Conservation (phyloP, 2,113 vertebrate species). For the Monopterus albus region DNA sequence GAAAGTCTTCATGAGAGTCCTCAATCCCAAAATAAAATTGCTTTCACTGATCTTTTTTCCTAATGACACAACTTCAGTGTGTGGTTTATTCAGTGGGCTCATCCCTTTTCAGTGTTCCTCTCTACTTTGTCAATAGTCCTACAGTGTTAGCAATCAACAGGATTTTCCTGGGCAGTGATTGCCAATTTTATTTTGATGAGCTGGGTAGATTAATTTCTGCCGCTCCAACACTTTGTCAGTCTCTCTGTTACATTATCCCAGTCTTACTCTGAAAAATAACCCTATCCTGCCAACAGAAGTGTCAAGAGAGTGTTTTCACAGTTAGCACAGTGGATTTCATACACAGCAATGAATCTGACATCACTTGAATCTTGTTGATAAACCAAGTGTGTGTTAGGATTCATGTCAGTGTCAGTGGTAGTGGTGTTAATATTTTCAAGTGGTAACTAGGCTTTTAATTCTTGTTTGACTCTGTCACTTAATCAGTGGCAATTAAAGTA, state of each 20-base stretch:
- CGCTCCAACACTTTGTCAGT: slow-evolving; percentile 7
- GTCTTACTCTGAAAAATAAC: slow-evolving; percentile 23
- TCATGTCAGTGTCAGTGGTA: neutral
- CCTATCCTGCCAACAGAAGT: slow-evolving; percentile 41
- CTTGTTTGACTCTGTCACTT: neutral
- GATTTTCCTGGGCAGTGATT: slow-evolving; percentile 3
- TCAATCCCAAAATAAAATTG: neutral
- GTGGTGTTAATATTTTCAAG: slow-evolving; percentile 5
- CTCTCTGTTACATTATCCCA: slow-evolving; percentile 18
- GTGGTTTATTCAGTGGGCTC: neutral
- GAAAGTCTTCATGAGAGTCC: neutral
- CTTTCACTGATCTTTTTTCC: neutral
- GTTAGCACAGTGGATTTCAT: slow-evolving; percentile 34
- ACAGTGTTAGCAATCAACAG: neutral
- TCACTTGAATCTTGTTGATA: slow-evolving; percentile 21
- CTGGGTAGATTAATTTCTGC: slow-evolving; percentile 5
- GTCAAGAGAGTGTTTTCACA: slow-evolving; percentile 49
- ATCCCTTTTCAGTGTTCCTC: neutral
- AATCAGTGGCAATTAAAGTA: neutral
- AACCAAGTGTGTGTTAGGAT: slow-evolving; percentile 9
- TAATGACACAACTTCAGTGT: neutral
- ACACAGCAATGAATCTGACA: slow-evolving; percentile 36
- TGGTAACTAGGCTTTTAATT: neutral
- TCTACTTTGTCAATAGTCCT: neutral
- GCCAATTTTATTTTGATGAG: neutral